Conservation (phyloP, 2,113 vertebrate genomes). For the Ciconia stormi region DNA sequence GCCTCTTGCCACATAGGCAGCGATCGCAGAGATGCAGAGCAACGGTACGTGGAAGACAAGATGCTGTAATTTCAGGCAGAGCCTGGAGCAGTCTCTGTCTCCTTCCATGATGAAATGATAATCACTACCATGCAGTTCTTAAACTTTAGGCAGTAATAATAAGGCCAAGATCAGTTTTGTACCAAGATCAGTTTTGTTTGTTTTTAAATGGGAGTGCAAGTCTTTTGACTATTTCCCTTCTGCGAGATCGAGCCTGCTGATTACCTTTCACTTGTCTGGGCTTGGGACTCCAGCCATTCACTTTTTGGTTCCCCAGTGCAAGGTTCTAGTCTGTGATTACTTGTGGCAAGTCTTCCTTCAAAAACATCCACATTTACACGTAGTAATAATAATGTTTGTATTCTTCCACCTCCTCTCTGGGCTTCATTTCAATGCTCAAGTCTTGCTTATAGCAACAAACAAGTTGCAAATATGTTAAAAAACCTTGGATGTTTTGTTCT, state of each 20-base stretch:
- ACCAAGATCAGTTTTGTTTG: slow-evolving; percentile 46
- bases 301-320: neutral
- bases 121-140: slow-evolving; percentile 4
- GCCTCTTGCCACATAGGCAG: slow-evolving; percentile 1
- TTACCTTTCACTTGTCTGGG: slow-evolving; percentile 45
- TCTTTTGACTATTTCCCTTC: slow-evolving; percentile 12
- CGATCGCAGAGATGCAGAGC: neutral
- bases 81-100: neutral
- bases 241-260: slow-evolving; percentile 18
- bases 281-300: slow-evolving; percentile 23
- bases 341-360: slow-evolving; percentile 21
- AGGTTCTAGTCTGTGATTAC: neutral
- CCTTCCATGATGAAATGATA: slow-evolving; percentile 1
- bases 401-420: slow-evolving; percentile 25
- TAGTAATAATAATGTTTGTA: neutral
- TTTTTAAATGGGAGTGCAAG: slow-evolving; percentile 9
- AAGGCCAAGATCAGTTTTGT: neutral
- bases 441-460: slow-evolving; percentile 35
- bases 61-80: neutral
- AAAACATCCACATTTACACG: neutral
- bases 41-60: neutral
- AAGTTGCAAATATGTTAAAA: slow-evolving; percentile 7
- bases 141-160: slow-evolving; percentile 21
- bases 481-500: neutral
- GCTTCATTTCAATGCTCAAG: slow-evolving; percentile 29